These are phyloP conservation scores for Anoncus sp. DNA, from an alignment of 2,888 invertebrate species.

Conservation along the genomic window DNA sequence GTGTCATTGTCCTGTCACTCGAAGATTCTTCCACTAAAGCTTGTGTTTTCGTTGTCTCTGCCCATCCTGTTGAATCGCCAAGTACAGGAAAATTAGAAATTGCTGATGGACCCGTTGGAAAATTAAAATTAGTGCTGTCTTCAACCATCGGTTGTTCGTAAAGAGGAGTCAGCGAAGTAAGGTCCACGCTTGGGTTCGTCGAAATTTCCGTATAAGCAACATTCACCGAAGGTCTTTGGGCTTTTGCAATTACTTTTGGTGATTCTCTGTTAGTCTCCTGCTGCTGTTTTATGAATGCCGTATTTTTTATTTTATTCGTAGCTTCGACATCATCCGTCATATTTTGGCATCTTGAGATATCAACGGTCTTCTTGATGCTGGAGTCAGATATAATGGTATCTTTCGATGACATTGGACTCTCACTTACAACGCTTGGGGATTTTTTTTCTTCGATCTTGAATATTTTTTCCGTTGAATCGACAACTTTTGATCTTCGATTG, in stretches of 20 bases:
- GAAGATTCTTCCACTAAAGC: not conserved
- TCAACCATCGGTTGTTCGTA: not conserved
- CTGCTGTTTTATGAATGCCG: too few species aligned
- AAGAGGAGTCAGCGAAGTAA: not conserved
- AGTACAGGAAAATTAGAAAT: not conserved
- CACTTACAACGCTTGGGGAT: not conserved
- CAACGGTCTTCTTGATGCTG: constrained; percentile 18
- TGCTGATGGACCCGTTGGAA: constrained; percentile 33
- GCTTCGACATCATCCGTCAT: too few species aligned
- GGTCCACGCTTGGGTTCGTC: not conserved
- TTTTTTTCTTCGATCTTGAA: not conserved
- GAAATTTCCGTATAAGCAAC: not conserved
- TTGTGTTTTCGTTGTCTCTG: constrained; percentile 27
- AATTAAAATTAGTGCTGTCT: not conserved
- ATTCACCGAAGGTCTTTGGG: not conserved
- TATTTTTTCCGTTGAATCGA: constrained; percentile 1
- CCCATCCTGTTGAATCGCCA: constrained; percentile 34
- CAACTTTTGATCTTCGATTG: not conserved
- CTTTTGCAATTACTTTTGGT: not conserved
- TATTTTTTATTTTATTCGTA: too few species aligned
- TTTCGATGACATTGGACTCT: not conserved
- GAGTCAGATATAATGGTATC: constrained; percentile 10
- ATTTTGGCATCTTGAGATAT: not conserved
- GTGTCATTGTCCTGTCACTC: not conserved
- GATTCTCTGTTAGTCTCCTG: too few species aligned